phyloP scores from a whole-genome alignment of 2,888 invertebrate species.

The Melinaea menophilus region DNA sequence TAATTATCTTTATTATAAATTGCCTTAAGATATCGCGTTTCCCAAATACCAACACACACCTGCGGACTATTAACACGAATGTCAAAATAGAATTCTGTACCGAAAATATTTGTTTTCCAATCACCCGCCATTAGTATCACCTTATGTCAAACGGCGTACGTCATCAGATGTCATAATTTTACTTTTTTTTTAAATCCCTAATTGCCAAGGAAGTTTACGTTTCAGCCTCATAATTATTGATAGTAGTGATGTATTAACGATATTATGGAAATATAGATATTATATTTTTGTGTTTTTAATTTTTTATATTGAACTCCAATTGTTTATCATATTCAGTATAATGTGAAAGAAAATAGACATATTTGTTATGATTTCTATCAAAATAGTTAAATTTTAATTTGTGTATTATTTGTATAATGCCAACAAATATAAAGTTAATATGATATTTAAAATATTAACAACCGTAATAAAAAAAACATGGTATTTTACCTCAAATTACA shows the following conservation, averaged over 20 bases:
- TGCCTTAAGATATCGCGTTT: constrained; percentile 38
- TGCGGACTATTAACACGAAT: constrained; percentile 70
- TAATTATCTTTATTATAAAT: constrained; percentile 9
- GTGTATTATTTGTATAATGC: too few species aligned
- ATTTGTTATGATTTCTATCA: too few species aligned
- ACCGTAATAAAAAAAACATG: too few species aligned
- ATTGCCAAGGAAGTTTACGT: constrained; percentile 53
- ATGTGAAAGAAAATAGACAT: too few species aligned
- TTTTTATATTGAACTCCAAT: neutral
- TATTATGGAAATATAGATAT: neutral
- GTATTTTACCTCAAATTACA: too few species aligned
- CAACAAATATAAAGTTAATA: too few species aligned
- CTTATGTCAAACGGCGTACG: constrained; percentile 5
- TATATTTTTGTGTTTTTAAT: neutral
- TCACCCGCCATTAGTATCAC: constrained; percentile 43
- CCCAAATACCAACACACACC: constrained; percentile 54
- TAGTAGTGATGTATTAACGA: constrained; percentile 17
- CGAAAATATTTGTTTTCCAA: constrained; percentile 61
- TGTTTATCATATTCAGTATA: too few species aligned
- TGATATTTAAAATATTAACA: too few species aligned
- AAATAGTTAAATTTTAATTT: too few species aligned
- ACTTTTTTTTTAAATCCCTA: constrained; percentile 40
- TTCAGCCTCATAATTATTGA: constrained; percentile 22
- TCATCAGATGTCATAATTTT: constrained; percentile 30
- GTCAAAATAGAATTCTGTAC: constrained; percentile 67